Conservation (phyloP, 2,888 invertebrate genomes). For the Osmoderma eremita region DNA sequence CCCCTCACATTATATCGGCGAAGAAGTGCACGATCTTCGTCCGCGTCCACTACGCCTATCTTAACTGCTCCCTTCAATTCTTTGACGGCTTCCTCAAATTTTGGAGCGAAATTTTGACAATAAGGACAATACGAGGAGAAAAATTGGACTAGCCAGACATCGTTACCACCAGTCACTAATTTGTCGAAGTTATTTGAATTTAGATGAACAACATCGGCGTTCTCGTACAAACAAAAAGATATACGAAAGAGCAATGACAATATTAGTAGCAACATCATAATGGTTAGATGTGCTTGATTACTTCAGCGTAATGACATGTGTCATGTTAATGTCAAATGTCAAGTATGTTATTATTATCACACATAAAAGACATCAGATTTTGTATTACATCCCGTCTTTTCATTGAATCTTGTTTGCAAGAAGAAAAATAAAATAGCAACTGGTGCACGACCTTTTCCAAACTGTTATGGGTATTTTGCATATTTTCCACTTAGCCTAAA, state of each 20-base stretch:
- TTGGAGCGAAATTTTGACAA: conserved; percentile 48
- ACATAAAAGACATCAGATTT: no score
- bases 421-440: no score
- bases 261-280: conserved; percentile 21
- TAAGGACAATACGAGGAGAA: conserved; percentile 48
- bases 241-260: conserved; percentile 26
- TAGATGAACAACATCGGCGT: conserved; percentile 37
- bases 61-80: conserved; percentile 45
- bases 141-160: conserved; percentile 49
- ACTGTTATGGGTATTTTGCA: no score
- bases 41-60: conserved; percentile 47
- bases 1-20: conserved; percentile 43
- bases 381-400: no score
- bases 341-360: no score
- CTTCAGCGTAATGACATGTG: no score
- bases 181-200: conserved; percentile 44
- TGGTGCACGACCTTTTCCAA: no score
- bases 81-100: conserved; percentile 46
- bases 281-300: no score
- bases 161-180: conserved; percentile 43
- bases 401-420: no score
- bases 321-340: no score
- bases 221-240: conserved; percentile 37
- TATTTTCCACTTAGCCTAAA: no score
- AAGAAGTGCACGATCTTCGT: conserved; percentile 40